Evolutionary conservation across 2,888 invertebrate species (phyloP), one percentile per base, ranked within the genome.

Genomic region (Rotaria macrura): DNA sequence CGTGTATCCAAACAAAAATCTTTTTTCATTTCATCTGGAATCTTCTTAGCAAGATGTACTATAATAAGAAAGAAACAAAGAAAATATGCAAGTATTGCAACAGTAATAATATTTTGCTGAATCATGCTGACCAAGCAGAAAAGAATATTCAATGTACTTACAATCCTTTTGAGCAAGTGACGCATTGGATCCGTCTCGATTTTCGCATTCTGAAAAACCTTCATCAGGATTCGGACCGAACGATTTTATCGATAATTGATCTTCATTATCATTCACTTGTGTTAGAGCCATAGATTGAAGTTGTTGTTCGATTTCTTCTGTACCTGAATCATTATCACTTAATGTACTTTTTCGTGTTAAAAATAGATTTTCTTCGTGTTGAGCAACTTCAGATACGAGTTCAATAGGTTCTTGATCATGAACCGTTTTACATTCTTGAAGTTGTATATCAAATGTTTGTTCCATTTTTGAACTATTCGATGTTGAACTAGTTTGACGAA

Each of bases 231-330:
- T 2, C 1, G 43, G 20, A 43, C 25, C 43, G 20, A 79, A 79
- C 17, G 52, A 52, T 23, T 29, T 20, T 29, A 2, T 4, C 20
- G 34, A 34, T 29, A 2, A 4, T 20, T 38, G 6, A 20, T 65
- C 20, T 20, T 34, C 65, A 34, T 65, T 17, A 20, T 17, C 34
- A 65, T 38, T 65, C 1, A 1, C 3, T 7, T 25, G 1, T 54
- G 7, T 0, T 54, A 25, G 7, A 25, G 1, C 7, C 23, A 0
- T 7, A 3, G 7, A 2, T 7, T 7, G 9, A 3, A 25, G 2
- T 25, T 65, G 34, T 34, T 65, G 65, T 14, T 65, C 65, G 38
- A 20, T 14, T 20, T 79, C 79, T 79, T 79, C 79, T 14, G 38
- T 17, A 43, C 79, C 79, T 6, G 43, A 43, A n/a, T 79, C 79